Evolutionary conservation across 1,140 invertebrate species (phyloP).

Genomic region (Drosophila nigrodunni): DNA sequence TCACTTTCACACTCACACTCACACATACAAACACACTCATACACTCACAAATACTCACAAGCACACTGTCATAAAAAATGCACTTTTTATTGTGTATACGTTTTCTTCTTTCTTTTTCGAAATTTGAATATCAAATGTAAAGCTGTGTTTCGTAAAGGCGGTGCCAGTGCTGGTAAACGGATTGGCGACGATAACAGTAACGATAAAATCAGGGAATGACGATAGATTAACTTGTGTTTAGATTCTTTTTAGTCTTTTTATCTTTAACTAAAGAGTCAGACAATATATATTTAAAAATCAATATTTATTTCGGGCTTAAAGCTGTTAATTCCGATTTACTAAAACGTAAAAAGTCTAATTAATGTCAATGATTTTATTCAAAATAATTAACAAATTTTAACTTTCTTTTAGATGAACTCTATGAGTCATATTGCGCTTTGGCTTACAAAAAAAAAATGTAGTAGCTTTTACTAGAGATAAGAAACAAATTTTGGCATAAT

Average conservation of each 20-base stretch:
- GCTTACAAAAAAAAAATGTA: neutral
- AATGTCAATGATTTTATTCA: too few species aligned
- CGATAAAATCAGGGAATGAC: neutral
- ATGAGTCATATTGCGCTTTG: too few species aligned
- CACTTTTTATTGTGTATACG: neutral
- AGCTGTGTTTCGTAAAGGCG: conserved; percentile 11
- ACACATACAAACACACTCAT: neutral
- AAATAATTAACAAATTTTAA: too few species aligned
- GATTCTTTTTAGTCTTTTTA: neutral
- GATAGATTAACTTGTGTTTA: neutral
- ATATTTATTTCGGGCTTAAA: too few species aligned
- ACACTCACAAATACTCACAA: conserved; percentile 8
- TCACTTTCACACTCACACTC: conserved; percentile 14
- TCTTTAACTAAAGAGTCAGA: neutral
- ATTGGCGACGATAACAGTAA: conserved; percentile 4
- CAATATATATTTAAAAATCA: too few species aligned
- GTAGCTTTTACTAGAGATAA: neutral
- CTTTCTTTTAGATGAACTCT: too few species aligned
- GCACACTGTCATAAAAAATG: neutral
- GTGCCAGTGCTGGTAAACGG: conserved; percentile 8
- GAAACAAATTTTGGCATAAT: conserved; percentile 13
- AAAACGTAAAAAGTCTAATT: too few species aligned
- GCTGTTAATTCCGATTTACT: too few species aligned
- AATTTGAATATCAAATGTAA: conserved; percentile 27
- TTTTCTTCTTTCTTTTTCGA: too few species aligned